Evolutionary conservation across 2,797 vertebrate genomes (phyloP).

Genomic region (Pipistrellus pipistrellus): DNA sequence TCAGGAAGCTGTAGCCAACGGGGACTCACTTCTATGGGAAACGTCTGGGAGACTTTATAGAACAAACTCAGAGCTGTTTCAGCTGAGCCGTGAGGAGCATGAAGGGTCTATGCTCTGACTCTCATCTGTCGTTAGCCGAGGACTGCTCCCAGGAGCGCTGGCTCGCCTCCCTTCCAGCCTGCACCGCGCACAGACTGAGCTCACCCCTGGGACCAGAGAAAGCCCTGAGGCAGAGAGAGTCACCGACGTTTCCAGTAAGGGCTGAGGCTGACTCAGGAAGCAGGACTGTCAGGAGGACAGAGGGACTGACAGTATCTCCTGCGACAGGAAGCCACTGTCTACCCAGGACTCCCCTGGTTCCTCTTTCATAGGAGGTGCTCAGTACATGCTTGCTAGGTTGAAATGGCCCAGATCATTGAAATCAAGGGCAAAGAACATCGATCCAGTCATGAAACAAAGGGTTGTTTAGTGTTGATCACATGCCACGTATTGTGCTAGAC

Average conservation of each 20-base stretch:
- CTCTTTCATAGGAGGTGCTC: background rate
- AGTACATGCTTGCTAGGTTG: constrained; percentile 19
- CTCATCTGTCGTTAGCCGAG: background rate
- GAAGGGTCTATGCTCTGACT: background rate
- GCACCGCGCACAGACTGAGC: background rate
- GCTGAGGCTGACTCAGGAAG: background rate
- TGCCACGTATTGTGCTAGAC: background rate
- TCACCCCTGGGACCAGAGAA: background rate
- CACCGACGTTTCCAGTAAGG: background rate
- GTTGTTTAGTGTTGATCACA: background rate
- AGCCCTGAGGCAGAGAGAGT: background rate
- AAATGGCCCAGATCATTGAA: background rate
- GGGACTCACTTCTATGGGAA: no score
- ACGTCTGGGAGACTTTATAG: background rate
- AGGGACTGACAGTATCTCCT: background rate
- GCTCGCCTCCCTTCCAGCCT: background rate
- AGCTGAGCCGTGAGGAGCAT: background rate
- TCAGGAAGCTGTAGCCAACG: no score
- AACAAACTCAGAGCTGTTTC: background rate
- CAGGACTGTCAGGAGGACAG: background rate
- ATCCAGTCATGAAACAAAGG: background rate
- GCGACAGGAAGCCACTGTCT: background rate
- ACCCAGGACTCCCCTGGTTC: background rate
- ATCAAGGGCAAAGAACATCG: background rate
- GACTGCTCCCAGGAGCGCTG: background rate